These are phyloP conservation scores for Tamias sibiricus DNA, from an alignment of 2,113 vertebrate genomes.

Conservation along the genomic window DNA sequence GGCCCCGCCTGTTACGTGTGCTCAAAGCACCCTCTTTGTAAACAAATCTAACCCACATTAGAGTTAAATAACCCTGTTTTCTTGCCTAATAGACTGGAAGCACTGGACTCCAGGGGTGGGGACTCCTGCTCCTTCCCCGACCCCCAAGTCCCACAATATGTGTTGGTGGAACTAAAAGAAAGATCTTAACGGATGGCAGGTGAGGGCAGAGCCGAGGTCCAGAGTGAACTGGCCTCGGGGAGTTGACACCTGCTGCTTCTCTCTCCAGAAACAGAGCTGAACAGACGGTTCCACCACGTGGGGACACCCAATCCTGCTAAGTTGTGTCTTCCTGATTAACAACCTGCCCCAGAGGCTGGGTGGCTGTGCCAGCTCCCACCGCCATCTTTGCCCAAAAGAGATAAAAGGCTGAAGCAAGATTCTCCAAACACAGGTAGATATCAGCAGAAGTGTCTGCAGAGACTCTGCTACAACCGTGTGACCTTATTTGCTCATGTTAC, in stretches of 20 bases:
- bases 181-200: rapidly evolving
- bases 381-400: rapidly evolving
- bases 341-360: background rate
- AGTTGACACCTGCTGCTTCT: background rate
- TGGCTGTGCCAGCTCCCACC: background rate
- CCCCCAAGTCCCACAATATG: too few relatives aligned
- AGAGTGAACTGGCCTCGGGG: rapidly evolving
- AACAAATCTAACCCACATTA: background rate
- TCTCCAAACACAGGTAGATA: background rate
- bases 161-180: too few relatives aligned
- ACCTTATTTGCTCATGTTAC: too few relatives aligned
- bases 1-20: background rate
- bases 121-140: rapidly evolving
- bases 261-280: rapidly evolving
- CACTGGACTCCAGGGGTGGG: background rate
- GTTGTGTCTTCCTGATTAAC: background rate
- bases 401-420: background rate
- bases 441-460: too few relatives aligned
- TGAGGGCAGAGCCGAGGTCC: rapidly evolving
- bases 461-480: background rate
- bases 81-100: background rate
- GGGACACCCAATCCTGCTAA: background rate
- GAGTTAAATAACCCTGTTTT: background rate
- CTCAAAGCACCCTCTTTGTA: background rate
- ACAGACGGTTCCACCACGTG: background rate